Percentiles rank a stretch among this genome's conserved stretches.
phyloP scores from a whole-genome alignment of 2,888 invertebrate species.

The Portevinia maculata region DNA sequence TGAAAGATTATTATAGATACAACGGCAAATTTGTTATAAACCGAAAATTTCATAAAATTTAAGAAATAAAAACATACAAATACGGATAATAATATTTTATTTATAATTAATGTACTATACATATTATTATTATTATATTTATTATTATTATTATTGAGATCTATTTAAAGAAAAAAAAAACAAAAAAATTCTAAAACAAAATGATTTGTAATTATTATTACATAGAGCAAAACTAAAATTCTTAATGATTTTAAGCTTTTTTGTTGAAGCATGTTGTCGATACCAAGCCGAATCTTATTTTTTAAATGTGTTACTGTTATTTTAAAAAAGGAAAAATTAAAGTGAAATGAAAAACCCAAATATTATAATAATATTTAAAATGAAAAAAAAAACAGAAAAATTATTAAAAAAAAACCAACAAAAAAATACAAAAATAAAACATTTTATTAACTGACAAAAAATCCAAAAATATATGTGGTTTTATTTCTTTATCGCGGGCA shows the following conservation, averaged over 20 bases:
- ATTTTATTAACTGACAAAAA: conserved; percentile 74
- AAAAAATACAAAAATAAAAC: conserved; percentile 67
- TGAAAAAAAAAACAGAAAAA: conserved; percentile 74
- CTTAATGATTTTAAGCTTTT: conserved; percentile 75
- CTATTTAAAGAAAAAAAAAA: conserved; percentile 59
- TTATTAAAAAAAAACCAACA: conserved; percentile 60
- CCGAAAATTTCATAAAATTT: conserved; percentile 33
- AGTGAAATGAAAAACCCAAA: conserved; percentile 74
- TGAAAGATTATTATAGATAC: conserved; percentile 49
- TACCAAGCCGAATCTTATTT: conserved; percentile 75
- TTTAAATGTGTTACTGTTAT: conserved; percentile 75
- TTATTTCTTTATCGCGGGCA: not conserved
- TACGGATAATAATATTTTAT: conserved; percentile 65
- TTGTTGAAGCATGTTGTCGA: conserved; percentile 75
- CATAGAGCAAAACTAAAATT: conserved; percentile 72
- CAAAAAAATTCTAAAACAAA: conserved; percentile 43
- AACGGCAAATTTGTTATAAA: conserved; percentile 62
- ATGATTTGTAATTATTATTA: conserved; percentile 73
- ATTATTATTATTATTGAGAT: conserved; percentile 65
- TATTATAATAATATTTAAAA: conserved; percentile 75
- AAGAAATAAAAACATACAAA: conserved; percentile 19
- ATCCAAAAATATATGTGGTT: conserved; percentile 50
- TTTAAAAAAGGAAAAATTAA: conserved; percentile 74
- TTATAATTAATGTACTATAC: conserved; percentile 64
- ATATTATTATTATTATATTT: conserved; percentile 63